phyloP scores from a whole-genome alignment of 2,797 vertebrate species.

The Xiphorhynchus erythropygius region DNA sequence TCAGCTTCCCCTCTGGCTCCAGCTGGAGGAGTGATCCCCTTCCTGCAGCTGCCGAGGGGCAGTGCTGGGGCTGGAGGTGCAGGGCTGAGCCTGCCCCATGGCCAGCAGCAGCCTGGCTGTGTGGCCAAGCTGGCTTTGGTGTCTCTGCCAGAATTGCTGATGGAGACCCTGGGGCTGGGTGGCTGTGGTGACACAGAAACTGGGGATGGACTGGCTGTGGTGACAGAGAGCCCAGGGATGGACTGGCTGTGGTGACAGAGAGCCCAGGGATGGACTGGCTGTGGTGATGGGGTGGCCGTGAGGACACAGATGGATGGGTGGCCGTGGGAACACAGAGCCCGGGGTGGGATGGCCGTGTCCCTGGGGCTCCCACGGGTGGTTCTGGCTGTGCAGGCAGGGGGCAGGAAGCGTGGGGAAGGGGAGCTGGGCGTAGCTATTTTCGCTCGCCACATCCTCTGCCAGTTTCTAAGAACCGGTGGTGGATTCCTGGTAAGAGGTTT shows the following conservation, averaged over 20 bases:
- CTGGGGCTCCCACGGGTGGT: neutral
- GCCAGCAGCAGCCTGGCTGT: neutral
- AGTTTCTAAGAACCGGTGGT: constrained; percentile 76
- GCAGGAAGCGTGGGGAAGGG: constrained; percentile 8
- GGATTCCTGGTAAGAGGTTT: constrained; percentile 75
- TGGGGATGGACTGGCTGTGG: neutral
- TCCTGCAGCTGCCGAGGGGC: neutral
- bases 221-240: neutral
- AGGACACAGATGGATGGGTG: too few species aligned
- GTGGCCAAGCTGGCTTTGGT: neutral
- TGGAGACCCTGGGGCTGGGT: neutral
- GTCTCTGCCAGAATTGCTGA: rapidly evolving
- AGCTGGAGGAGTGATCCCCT: neutral
- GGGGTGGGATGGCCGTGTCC: neutral
- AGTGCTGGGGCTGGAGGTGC: neutral
- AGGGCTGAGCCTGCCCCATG: neutral
- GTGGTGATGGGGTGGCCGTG: too few species aligned
- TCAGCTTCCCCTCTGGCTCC: neutral
- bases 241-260: too few species aligned
- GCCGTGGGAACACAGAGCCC: neutral
- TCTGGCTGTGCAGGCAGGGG: neutral
- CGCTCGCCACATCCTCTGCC: constrained; percentile 80
- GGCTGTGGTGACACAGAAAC: neutral
- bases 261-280: too few species aligned
- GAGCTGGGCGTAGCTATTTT: constrained; percentile 68